Conservation (phyloP, 2,797 vertebrate species). For the Nannoperca australis region DNA sequence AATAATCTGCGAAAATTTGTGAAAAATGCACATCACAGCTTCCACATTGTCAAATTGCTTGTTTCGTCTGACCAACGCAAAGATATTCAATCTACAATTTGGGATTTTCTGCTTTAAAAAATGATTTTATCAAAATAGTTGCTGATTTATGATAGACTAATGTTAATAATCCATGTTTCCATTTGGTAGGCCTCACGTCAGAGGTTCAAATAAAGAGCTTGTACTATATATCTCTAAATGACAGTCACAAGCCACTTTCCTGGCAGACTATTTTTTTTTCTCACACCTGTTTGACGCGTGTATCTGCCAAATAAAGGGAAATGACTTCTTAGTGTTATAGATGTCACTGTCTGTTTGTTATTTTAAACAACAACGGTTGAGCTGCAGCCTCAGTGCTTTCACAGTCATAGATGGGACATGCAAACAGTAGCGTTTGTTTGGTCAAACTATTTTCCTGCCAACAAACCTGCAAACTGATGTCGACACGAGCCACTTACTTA, state of each 20-base stretch:
- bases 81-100: neutral
- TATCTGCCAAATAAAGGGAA: constrained; percentile 24
- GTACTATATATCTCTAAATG: constrained; percentile 2
- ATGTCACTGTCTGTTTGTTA: constrained; percentile 19
- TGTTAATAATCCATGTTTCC: neutral
- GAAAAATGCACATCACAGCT: neutral
- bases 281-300: constrained; percentile 22
- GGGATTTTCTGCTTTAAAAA: neutral
- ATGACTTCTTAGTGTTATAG: constrained; percentile 1
- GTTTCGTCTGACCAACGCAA: neutral
- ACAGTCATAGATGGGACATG: neutral
- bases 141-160: neutral
- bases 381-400: constrained; percentile 32
- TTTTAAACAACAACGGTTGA: constrained; percentile 33
- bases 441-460: constrained; percentile 16
- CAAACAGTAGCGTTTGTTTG: constrained; percentile 11
- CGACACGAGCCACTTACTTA: constrained; percentile 4
- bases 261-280: constrained; percentile 14
- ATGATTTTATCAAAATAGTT: neutral
- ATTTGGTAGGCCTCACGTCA: neutral
- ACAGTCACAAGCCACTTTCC: constrained; percentile 20
- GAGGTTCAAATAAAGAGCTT: neutral
- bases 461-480: constrained; percentile 18
- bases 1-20: neutral
- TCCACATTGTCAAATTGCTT: neutral